Evolutionary conservation across 2,113 vertebrate species (phyloP).

Genomic region (Carassius carassius): DNA sequence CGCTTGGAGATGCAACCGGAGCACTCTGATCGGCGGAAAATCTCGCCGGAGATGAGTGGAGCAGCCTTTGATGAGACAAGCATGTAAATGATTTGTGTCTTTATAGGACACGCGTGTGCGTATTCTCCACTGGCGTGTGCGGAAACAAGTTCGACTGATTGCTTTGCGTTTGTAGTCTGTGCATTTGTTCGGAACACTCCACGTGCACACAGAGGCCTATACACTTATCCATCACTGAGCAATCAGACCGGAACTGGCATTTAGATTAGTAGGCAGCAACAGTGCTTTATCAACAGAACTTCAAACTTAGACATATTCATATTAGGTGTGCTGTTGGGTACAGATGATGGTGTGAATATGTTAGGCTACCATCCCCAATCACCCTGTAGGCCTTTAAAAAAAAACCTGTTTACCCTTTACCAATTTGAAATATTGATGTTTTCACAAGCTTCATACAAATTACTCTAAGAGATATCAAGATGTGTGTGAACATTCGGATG

Average conservation of each 20-base stretch:
- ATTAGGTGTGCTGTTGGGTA: conserved; percentile 27
- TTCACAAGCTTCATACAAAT: conserved; percentile 68
- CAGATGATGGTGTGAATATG: conserved; percentile 1
- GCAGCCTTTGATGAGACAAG: conserved; percentile 80
- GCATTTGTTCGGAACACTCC: neutral
- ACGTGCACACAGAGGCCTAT: neutral
- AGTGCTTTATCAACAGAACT: conserved; percentile 40
- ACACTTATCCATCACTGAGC: conserved; percentile 46
- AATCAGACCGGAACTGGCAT: conserved; percentile 54
- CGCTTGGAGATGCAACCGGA: conserved; percentile 73
- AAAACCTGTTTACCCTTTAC: conserved; percentile 59
- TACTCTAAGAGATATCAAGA: conserved; percentile 64
- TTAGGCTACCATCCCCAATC: conserved; percentile 28
- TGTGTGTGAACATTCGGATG: conserved; percentile 58
- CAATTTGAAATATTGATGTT: conserved; percentile 72
- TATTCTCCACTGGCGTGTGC: conserved; percentile 42
- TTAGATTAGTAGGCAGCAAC: conserved; percentile 49
- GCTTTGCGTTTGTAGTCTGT: conserved; percentile 8
- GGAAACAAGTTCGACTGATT: conserved; percentile 35
- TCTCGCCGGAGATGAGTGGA: conserved; percentile 74
- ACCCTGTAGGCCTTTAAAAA: neutral
- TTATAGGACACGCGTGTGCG: conserved; percentile 72
- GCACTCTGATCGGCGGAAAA: conserved; percentile 70
- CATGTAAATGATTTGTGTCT: conserved; percentile 83
- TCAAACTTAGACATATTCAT: conserved; percentile 40